Evolutionary conservation across 2,888 invertebrate genomes (phyloP), one percentile per base, ranked within the genome.

Genomic region (Brenthis daphne): DNA sequence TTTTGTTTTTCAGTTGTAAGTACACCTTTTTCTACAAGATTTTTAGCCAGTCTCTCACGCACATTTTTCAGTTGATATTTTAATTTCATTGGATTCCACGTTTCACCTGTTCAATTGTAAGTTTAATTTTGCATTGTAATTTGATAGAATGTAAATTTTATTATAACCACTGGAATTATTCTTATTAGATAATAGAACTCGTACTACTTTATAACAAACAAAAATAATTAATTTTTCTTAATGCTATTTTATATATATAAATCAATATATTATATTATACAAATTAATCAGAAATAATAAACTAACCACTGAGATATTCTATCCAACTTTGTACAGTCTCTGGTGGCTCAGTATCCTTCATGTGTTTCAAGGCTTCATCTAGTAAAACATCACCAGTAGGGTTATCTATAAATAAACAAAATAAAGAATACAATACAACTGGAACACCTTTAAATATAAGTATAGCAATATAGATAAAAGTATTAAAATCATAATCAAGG

Each of bases 241-340:
- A 29, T 29, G 5, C 3, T 29, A 4, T 24, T 29, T 4, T 51
- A 5, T 51, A 51, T 51, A 51, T 51, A 51, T n/a, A 13, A n/a
- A 16, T 16, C 14, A 20, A 20, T 20, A 20, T 20, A 37, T n/a
- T 33, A 33, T 56, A n/a, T 14, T 33, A 33, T 56, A 11, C 3
- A 16, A 43, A 24, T 20, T 20, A 33, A 48, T 2, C n/a, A 64
- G 56, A 60, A 11, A 69, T 51, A 43, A 64, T 66, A 57, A 65
- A 90, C 94, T 87, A 86, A 98, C 98, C 99, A 93, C 99, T 99
- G 63, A 99, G 94, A 93, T 99, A 99, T 94, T 99, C 99, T 89
- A 99, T 98, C 99, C 99, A 99, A 91, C 97, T 98, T 89, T 99
- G 99, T 55, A 99, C 98, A 69, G 98, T 96, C 94, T 99, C 99